These are phyloP conservation scores for Diadema setosum DNA, from an alignment of 35 echinoderm and acorn worm species.

Conservation along the genomic window DNA sequence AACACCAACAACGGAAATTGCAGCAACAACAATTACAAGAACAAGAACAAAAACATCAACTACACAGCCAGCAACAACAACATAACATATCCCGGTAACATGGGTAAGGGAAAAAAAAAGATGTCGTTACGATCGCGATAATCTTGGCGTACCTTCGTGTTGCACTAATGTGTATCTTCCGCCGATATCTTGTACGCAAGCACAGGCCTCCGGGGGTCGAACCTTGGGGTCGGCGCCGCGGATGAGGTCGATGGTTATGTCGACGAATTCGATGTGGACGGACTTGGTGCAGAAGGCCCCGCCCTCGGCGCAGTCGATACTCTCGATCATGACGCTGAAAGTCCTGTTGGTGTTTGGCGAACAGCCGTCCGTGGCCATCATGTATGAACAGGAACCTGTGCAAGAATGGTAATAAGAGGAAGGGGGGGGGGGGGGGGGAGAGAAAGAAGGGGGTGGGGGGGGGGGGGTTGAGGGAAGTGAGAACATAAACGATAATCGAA, in stretches of 20 bases:
- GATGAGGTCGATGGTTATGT: background rate
- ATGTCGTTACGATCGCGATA: background rate
- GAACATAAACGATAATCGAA: too few relatives aligned
- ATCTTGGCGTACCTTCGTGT: background rate
- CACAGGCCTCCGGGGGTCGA: background rate
- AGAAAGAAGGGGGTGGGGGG: too few relatives aligned
- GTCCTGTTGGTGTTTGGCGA: background rate
- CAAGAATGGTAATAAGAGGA: too few relatives aligned
- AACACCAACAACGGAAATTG: too few relatives aligned
- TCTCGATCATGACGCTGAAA: background rate
- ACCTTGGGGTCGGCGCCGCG: background rate
- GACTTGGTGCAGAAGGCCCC: background rate
- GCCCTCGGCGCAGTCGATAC: background rate
- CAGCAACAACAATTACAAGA: too few relatives aligned
- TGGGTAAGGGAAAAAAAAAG: background rate
- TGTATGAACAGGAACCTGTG: background rate
- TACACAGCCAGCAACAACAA: too few relatives aligned
- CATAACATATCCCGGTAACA: too few relatives aligned
- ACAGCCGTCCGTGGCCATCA: background rate
- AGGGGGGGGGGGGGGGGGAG: too few relatives aligned
- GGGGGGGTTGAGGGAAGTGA: too few relatives aligned
- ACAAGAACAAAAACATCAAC: too few relatives aligned
- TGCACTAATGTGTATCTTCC: background rate
- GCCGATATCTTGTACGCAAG: background rate
- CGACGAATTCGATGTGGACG: background rate